A percentile compares a stretch with the other conserved stretches of the same genome.
These are phyloP conservation scores for Syrmaticus mikado DNA, from an alignment of 2,113 vertebrate species.

Conservation along the genomic window DNA sequence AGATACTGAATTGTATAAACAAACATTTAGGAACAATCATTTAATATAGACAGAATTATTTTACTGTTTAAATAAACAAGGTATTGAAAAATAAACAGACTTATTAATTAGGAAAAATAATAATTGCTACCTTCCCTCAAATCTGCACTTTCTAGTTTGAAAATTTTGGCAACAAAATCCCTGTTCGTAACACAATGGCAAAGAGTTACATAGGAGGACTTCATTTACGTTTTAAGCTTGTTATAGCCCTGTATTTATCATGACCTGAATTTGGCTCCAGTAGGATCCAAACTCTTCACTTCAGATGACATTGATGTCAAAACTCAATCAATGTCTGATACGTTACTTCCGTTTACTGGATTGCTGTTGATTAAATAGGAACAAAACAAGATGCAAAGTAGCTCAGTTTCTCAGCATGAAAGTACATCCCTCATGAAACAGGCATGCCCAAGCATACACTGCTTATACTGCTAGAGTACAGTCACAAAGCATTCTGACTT, in stretches of 20 bases:
- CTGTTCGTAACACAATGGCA: neutral
- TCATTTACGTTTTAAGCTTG: neutral
- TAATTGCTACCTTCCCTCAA: neutral
- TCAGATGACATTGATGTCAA: neutral
- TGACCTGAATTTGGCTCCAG: neutral
- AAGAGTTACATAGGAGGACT: neutral
- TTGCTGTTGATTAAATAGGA: neutral
- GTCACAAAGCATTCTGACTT: neutral
- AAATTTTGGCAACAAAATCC: neutral
- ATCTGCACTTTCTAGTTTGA: neutral
- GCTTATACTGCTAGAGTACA: rapidly evolving
- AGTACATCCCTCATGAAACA: rapidly evolving
- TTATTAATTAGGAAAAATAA: neutral
- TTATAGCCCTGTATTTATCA: rapidly evolving
- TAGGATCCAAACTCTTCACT: neutral
- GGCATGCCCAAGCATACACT: rapidly evolving
- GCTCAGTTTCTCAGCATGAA: neutral
- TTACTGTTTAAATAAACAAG: neutral
- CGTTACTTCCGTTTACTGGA: rapidly evolving
- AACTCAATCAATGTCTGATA: neutral
- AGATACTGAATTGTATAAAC: neutral
- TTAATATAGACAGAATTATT: neutral
- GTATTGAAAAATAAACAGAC: neutral
- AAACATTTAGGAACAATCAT: neutral
- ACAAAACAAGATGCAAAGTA: neutral